Evolutionary conservation across 2,113 vertebrate genomes (phyloP), one percentile per base, ranked within the genome.

Genomic region (Crocuta crocuta): DNA sequence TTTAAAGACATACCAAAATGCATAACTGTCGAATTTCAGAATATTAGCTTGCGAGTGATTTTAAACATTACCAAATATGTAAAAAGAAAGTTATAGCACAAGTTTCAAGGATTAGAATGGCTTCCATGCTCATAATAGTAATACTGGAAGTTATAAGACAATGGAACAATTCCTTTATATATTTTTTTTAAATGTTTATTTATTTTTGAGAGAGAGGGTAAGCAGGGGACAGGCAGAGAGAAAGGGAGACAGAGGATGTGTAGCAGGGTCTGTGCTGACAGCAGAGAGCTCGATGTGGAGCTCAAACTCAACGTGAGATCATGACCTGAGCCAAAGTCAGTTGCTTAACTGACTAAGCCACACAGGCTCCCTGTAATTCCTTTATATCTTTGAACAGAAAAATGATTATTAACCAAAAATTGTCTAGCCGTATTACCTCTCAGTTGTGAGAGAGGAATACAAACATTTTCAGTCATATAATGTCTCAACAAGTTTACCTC

Each of bases 401-500:
- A 50, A 73, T 39, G 10, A 66, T 85, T 35, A 55, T 39, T 45
- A 39, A 50, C 17, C 19, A 39, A 35, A 35, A 88, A 94, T 65
- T 84, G 39, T 48, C 39, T 70, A 45, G 31, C 7, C 31, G 2
- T 89, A 55, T 23, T 82, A 58, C 65, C 19, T 23, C 35, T 87
- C 70, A 89, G 17, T 10, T 45, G 68, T 97, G 58, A 88, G 21
- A 7, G 39, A 94, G 33, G 83, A 89, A 91, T 43, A 83, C 94
- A 70, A 91, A 78, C 28, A 95, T 48, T 71, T 92, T 92, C 53
- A 96, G 55, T 73, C 23, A 63, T 16, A 0, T 78, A 35, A 80
- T 87, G 3, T 71, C n/a, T 91, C n/a, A 16, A 21, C 10, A 83
- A 15, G 81, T 43, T 89, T 65, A 80, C 90, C 35, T 39, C 45